Conservation (phyloP, 2,797 vertebrate species). For the Dicrostonyx torquatus region DNA sequence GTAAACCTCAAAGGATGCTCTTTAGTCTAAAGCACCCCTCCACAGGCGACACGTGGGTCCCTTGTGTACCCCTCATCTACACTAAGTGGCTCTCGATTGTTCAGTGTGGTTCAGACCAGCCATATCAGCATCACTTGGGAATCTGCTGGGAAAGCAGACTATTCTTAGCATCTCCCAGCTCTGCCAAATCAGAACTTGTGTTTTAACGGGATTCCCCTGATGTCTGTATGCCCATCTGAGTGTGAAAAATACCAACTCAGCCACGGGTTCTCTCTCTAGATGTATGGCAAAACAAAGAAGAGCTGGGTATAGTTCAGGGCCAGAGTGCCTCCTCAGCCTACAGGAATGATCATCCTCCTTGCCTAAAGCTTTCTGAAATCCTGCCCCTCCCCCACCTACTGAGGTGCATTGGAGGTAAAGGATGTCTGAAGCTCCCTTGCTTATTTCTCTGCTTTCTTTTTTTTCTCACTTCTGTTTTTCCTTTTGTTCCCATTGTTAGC, state of each 20-base stretch:
- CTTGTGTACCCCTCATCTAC: neutral
- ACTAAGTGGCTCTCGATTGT: neutral
- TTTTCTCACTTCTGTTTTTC: neutral
- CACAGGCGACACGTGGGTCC: neutral
- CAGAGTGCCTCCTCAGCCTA: too few species aligned
- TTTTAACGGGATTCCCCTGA: neutral
- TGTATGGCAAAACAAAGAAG: neutral
- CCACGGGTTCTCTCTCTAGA: neutral
- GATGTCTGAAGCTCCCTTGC: neutral
- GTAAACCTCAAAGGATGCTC: neutral
- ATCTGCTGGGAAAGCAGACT: neutral
- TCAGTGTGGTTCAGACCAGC: neutral
- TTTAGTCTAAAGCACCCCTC: neutral
- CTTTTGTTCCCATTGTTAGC: neutral
- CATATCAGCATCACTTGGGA: neutral
- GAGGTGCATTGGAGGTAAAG: neutral
- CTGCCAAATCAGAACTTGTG: neutral
- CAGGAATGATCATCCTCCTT: neutral
- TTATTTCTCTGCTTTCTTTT: neutral
- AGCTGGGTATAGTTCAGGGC: neutral
- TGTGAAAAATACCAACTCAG: neutral
- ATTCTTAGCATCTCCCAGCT: neutral
- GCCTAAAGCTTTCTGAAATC: conserved; percentile 13
- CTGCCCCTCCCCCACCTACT: neutral
- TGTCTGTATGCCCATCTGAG: neutral